Conservation (phyloP, 2,113 vertebrate species). For the Tenebrosternarchus preto region DNA sequence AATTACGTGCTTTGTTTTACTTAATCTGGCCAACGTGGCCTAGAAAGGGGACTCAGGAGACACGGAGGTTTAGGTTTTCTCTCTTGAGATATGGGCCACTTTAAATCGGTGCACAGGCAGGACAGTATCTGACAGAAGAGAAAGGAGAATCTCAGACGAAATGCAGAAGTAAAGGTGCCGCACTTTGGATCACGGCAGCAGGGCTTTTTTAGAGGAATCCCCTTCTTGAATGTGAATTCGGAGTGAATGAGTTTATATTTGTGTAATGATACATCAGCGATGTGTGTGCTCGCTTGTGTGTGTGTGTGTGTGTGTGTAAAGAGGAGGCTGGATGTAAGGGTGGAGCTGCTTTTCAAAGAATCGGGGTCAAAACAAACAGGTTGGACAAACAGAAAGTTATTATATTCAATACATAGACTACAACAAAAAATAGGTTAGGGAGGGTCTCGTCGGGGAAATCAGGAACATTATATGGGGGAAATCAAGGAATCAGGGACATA, state of each 20-base stretch:
- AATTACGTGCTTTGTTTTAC: constrained; percentile 1
- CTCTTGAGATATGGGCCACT: constrained; percentile 11
- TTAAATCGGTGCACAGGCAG: constrained; percentile 6
- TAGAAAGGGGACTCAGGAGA: background rate
- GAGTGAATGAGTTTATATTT: background rate
- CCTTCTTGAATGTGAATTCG: background rate
- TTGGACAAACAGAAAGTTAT: background rate
- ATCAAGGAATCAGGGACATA: background rate
- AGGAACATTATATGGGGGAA: background rate
- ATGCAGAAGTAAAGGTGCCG: background rate
- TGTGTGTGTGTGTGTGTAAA: background rate
- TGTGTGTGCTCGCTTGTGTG: constrained; percentile 12
- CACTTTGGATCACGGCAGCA: background rate
- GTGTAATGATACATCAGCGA: background rate
- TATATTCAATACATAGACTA: background rate
- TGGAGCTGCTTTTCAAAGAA: background rate
- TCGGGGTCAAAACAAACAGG: constrained; percentile 4
- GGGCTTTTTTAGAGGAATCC: background rate
- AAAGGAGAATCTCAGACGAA: background rate
- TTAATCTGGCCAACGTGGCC: background rate
- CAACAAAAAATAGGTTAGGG: background rate
- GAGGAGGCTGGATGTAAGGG: background rate
- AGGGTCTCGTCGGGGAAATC: background rate
- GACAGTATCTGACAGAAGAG: background rate
- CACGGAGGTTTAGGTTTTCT: constrained; percentile 2